These are phyloP conservation scores for Athrips mouffetella DNA, from an alignment of 2,888 invertebrate genomes.

Conservation along the genomic window DNA sequence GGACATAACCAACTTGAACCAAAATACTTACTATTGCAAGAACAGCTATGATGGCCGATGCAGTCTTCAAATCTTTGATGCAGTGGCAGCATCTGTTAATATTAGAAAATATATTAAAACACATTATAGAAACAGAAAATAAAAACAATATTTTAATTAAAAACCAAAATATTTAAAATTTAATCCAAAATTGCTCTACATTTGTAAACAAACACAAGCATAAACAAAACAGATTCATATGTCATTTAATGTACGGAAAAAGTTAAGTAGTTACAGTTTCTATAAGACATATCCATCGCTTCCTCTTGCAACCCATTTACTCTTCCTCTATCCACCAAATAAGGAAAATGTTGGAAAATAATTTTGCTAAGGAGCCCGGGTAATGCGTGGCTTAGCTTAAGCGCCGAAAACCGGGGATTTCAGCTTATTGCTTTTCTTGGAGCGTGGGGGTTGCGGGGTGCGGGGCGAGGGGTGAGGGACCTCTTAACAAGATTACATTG, in stretches of 20 bases:
- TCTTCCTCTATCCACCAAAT: no score
- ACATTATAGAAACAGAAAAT: slow-evolving; percentile 15
- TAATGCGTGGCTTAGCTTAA: slow-evolving; percentile 67
- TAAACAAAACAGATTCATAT: no score
- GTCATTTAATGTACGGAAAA: no score
- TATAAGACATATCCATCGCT: no score
- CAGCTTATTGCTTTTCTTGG: slow-evolving; percentile 63
- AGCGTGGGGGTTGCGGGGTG: slow-evolving; percentile 29
- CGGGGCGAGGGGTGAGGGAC: slow-evolving; percentile 38
- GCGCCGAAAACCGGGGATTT: slow-evolving; percentile 71
- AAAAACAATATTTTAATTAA: neutral
- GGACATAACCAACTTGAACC: neutral
- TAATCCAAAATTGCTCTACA: no score
- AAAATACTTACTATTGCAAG: slow-evolving; percentile 48
- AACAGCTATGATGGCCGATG: slow-evolving; percentile 51
- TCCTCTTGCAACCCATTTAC: no score
- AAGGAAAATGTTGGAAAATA: slow-evolving; percentile 18
- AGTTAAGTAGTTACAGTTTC: no score
- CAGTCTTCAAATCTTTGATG: slow-evolving; percentile 48
- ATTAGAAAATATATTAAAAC: slow-evolving; percentile 27
- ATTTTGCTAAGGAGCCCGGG: slow-evolving; percentile 56
- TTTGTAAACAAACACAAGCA: no score
- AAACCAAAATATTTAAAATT: neutral
- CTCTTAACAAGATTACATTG: slow-evolving; percentile 78
- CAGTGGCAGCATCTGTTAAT: slow-evolving; percentile 42